A percentile compares a stretch with the other conserved stretches of the same genome.
phyloP scores from a whole-genome alignment of 1,140 invertebrate genomes.

The Cydia strobilella region DNA sequence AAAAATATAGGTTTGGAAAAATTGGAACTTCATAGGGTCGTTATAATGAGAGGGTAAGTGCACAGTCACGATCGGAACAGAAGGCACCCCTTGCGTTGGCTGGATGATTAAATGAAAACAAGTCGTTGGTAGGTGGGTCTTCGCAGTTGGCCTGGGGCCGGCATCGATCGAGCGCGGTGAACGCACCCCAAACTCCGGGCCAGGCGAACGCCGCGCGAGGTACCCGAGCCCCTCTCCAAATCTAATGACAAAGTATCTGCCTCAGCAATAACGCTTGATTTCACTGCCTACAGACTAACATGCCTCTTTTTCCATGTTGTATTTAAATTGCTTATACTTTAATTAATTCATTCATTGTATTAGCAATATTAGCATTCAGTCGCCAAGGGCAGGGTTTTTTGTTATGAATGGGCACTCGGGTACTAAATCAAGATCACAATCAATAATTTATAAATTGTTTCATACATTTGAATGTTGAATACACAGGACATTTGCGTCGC shows the following conservation, averaged over 20 bases:
- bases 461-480: neutral
- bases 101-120: slow-evolving; percentile 56
- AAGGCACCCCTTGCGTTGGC: slow-evolving; percentile 37
- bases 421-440: neutral
- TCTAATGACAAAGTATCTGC: slow-evolving; percentile 52
- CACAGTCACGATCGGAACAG: slow-evolving; percentile 42
- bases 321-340: slow-evolving; percentile 26
- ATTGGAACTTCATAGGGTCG: slow-evolving; percentile 15
- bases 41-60: slow-evolving; percentile 36
- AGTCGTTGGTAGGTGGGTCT: slow-evolving; percentile 51
- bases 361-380: neutral
- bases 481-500: neutral
- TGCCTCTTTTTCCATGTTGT: slow-evolving; percentile 16
- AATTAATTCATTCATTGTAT: slow-evolving; percentile 25
- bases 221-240: slow-evolving; percentile 52
- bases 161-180: slow-evolving; percentile 71
- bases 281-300: slow-evolving; percentile 28
- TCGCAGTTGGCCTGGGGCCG: slow-evolving; percentile 51
- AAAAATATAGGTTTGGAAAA: slow-evolving; percentile 16
- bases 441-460: neutral
- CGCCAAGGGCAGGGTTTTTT: neutral
- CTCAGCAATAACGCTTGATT: slow-evolving; percentile 33
- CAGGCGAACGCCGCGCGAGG: slow-evolving; percentile 53
- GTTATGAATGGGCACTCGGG: neutral
- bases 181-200: slow-evolving; percentile 66